Conservation (phyloP, 1,140 invertebrate genomes). For the Drosophila persimilis region DNA sequence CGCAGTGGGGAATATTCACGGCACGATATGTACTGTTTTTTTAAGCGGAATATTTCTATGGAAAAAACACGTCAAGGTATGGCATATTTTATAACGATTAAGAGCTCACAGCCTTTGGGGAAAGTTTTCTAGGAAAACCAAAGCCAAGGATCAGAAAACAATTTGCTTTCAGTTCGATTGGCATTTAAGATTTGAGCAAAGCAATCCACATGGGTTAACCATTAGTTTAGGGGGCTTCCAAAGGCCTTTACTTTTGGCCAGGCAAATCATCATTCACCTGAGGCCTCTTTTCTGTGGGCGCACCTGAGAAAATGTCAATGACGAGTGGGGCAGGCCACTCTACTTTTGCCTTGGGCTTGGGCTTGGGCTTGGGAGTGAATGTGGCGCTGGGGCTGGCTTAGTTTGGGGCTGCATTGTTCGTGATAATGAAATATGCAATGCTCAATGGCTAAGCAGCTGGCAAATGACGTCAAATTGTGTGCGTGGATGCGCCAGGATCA, state of each 20-base stretch:
- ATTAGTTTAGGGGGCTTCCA: too few species aligned
- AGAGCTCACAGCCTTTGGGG: too few species aligned
- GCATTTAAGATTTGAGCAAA: too few species aligned
- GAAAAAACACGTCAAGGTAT: slow-evolving; percentile 19
- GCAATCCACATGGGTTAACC: too few species aligned
- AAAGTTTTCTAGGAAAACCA: too few species aligned
- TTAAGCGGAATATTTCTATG: slow-evolving; percentile 45
- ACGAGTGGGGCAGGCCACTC: slow-evolving; percentile 42
- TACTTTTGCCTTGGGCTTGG: slow-evolving; percentile 52
- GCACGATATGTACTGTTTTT: slow-evolving; percentile 46
- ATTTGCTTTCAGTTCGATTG: too few species aligned
- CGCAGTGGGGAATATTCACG: slow-evolving; percentile 41
- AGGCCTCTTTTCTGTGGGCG: slow-evolving; percentile 4
- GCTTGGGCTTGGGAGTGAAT: too few species aligned
- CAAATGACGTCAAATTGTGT: slow-evolving; percentile 72
- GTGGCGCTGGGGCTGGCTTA: slow-evolving; percentile 36
- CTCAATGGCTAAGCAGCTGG: slow-evolving; percentile 32
- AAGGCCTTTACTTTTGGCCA: background rate
- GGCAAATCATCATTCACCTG: slow-evolving; percentile 13
- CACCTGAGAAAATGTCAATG: slow-evolving; percentile 60
- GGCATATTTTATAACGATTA: too few species aligned
- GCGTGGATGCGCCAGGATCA: slow-evolving; percentile 18
- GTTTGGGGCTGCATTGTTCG: slow-evolving; percentile 43
- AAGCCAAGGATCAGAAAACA: too few species aligned
- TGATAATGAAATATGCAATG: slow-evolving; percentile 52